Evolutionary conservation across 2,888 invertebrate species (phyloP), one percentile per base, ranked within the genome.

Genomic region (Acleris sparsana): DNA sequence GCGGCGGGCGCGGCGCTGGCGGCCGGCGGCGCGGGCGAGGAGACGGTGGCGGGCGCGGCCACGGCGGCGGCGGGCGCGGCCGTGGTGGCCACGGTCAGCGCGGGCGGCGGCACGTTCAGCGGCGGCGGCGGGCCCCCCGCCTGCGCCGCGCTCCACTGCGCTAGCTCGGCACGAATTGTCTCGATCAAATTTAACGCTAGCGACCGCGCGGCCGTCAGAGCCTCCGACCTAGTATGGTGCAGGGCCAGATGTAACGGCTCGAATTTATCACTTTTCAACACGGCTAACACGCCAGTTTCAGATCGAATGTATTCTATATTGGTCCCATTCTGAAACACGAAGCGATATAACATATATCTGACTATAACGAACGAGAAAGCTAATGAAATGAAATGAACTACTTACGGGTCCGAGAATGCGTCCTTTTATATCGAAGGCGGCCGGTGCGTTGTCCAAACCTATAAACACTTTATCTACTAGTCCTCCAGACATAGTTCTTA

Each of bases 231-330:
- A 13, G 95, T 94, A 89, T 97, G 96, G 79, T 96, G 96, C 73
- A 97, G 91, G 73, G 94, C 95, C 73, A 97, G 93, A 87, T 97
- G 96, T 78, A 97, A 89, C 1, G 96, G 96, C 79, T 96, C 96
- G 58, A 87, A 82, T 69, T 96, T 96, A 70, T 92, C 92, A 56
- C 95, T 95, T 77, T 96, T 93, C 71, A 97, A 86, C 13, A 95
- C 95, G 46, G 96, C 96, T 71, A 94, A 94, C 4, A 96, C 96
- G 29, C 96, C 96, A 5, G 97, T 96, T 86, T 97, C 96, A 61
- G 94, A 95, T 72, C 95, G 93, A 73, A 97, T 96, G 75, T 96
- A 97, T 76, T 96, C 94, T 76, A 97, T 92, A 87, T 96, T 95
- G 29, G 95, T 95, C 61, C 95, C 95, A 77, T 94, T 94, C 79